Base-by-base conservation (phyloP, 1,140 invertebrate genomes). In the Musca vetustissima region DNA sequence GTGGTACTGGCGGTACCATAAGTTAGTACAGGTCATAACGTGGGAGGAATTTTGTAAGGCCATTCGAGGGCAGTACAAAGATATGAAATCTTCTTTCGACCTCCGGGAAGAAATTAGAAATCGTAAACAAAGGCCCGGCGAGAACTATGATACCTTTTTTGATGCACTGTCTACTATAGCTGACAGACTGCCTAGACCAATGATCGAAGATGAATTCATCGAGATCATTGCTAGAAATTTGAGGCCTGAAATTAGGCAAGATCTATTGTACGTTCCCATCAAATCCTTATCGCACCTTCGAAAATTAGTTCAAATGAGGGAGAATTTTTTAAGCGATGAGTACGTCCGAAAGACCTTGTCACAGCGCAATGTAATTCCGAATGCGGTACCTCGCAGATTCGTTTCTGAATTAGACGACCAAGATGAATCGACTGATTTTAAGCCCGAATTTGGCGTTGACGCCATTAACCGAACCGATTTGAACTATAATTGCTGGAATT, bases 61-160 rank as follows among this genome's bases (percentile, higher is more conserved):
- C n/a, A 22, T 61, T 32, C 25, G 9, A n/a, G n/a, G 17, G 9
- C 19, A 61, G 22, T 61, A 36, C 25, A 61, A 61, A 25, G 57
- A 61, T n/a, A 24, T 28, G n/a, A 21, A 25, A 6, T 28, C 57
- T 2, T 32, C 25, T 15, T 61, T 61, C 15, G 57, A 61, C 6
- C 14, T 48, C 28, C 11, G 24, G 11, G 68, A 64, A 28, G 32
- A 69, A 13, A 49, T 50, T 1, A 21, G 68, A 8, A 53, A 55
- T n/a, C 49, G 49, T 11, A 67, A 67, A 21, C 66, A 67, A 67
- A 67, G 53, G 28, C 3, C 21, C 2, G 48, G 25, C 7, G 68
- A 69, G 52, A 25, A 36, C 1, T 69, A 64, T 52, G 55, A 59
- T 4, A 1, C 21, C 15, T 69, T 61, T 15, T 64, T 25, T 24